These are phyloP conservation scores for Lottia gigantea DNA, from an alignment of 2,888 invertebrate genomes.

Conservation along the genomic window DNA sequence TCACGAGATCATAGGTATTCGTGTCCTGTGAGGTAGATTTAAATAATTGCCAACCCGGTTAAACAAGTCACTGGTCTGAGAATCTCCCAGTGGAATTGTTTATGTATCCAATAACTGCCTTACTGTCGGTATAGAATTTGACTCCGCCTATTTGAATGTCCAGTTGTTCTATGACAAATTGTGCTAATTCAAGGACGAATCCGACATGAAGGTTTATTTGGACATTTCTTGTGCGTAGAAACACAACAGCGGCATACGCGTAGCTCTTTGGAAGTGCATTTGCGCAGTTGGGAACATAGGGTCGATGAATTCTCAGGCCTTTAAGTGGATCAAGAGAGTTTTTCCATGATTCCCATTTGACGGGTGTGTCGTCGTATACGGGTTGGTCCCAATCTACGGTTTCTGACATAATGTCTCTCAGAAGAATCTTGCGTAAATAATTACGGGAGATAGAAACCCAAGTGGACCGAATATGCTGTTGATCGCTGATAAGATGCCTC, in stretches of 20 bases:
- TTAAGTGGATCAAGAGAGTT: slow-evolving; percentile 9
- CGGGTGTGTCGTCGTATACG: too few species aligned
- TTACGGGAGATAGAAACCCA: too few species aligned
- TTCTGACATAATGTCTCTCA: slow-evolving; percentile 8
- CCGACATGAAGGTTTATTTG: background rate
- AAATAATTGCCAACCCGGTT: too few species aligned
- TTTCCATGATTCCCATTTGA: slow-evolving; percentile 19
- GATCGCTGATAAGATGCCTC: too few species aligned
- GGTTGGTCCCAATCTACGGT: too few species aligned
- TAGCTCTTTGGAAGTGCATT: background rate
- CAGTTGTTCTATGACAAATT: slow-evolving; percentile 7
- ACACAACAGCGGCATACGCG: too few species aligned
- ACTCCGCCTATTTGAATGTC: background rate
- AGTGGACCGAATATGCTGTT: too few species aligned
- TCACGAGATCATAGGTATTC: too few species aligned
- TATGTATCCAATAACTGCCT: background rate
- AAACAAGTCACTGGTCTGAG: background rate
- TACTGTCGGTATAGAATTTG: background rate
- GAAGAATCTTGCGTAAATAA: slow-evolving; percentile 23
- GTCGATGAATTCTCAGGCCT: slow-evolving; percentile 16
- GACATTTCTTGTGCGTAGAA: slow-evolving; percentile 4
- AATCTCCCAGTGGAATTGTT: slow-evolving; percentile 9
- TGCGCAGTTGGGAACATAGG: background rate
- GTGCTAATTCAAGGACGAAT: slow-evolving; percentile 12
- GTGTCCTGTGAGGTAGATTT: too few species aligned